These are phyloP conservation scores for Malachius bipustulatus DNA, from an alignment of 2,888 invertebrate species.

Conservation along the genomic window DNA sequence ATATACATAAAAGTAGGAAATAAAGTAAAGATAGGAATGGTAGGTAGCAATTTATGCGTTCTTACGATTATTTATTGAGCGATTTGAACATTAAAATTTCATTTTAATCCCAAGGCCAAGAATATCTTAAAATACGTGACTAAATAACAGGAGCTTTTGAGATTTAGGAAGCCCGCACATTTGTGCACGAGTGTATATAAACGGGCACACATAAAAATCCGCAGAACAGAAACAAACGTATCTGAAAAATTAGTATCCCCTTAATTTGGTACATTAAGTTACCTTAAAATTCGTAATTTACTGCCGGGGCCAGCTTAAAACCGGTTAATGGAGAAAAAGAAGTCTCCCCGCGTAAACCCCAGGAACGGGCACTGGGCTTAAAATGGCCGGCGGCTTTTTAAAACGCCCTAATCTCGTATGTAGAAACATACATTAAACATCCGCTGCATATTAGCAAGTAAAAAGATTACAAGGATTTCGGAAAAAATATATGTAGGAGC, in stretches of 20 bases:
- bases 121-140: no score
- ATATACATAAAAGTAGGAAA: no score
- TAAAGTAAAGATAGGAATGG: no score
- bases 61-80: no score
- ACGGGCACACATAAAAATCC: slow-evolving; percentile 9
- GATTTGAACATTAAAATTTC: no score
- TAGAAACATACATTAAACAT: slow-evolving; percentile 31
- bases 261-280: slow-evolving; percentile 34
- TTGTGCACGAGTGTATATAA: no score
- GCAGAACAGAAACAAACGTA: slow-evolving; percentile 19
- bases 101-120: no score
- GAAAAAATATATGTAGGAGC: slow-evolving; percentile 25
- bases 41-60: no score
- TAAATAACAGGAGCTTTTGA: no score
- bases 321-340: slow-evolving; percentile 31
- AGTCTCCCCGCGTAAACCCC: no score
- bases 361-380: slow-evolving; percentile 24
- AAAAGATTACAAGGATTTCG: slow-evolving; percentile 33
- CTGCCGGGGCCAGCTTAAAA: slow-evolving; percentile 28
- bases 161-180: no score
- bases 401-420: slow-evolving; percentile 33
- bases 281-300: slow-evolving; percentile 36
- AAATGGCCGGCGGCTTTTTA: slow-evolving; percentile 27
- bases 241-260: slow-evolving; percentile 33
- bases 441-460: slow-evolving; percentile 31